Percentiles rank a stretch among this genome's conserved stretches.
These are phyloP conservation scores for Acrobasis consociella DNA, from an alignment of 2,888 invertebrate genomes.

Conservation along the genomic window DNA sequence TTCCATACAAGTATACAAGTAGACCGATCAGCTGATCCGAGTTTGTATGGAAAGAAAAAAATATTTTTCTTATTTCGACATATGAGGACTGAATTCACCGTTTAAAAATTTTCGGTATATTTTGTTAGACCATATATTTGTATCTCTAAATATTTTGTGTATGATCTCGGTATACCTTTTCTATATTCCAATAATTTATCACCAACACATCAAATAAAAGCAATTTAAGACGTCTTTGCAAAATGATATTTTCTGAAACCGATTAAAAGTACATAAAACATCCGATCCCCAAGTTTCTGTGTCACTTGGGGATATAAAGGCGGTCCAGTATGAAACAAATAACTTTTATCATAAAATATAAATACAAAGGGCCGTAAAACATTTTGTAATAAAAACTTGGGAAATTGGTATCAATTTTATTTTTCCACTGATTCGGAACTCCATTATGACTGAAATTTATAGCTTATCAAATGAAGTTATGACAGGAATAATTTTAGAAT, in stretches of 20 bases:
- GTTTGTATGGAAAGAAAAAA: no score
- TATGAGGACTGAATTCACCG: no score
- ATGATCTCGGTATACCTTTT: no score
- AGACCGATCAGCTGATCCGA: no score
- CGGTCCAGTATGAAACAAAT: constrained; percentile 34
- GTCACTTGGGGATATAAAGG: constrained; percentile 35
- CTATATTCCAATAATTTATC: no score
- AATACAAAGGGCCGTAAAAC: constrained; percentile 41
- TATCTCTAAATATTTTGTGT: no score
- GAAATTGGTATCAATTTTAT: constrained; percentile 22
- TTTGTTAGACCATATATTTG: no score
- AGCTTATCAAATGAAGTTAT: not conserved
- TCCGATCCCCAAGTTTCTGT: constrained; percentile 28
- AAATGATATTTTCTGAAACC: constrained; percentile 22
- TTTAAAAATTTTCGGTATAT: no score
- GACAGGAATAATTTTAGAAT: not conserved
- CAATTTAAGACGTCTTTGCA: constrained; percentile 5
- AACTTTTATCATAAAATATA: constrained; percentile 46
- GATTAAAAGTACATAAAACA: constrained; percentile 35
- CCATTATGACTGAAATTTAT: constrained; percentile 10
- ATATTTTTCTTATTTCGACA: no score
- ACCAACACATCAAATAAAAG: no score
- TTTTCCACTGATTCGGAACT: constrained; percentile 9
- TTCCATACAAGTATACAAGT: no score
- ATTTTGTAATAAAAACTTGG: constrained; percentile 46